Conservation (phyloP, 2,888 invertebrate species). For the Himalopsyche japonica region DNA sequence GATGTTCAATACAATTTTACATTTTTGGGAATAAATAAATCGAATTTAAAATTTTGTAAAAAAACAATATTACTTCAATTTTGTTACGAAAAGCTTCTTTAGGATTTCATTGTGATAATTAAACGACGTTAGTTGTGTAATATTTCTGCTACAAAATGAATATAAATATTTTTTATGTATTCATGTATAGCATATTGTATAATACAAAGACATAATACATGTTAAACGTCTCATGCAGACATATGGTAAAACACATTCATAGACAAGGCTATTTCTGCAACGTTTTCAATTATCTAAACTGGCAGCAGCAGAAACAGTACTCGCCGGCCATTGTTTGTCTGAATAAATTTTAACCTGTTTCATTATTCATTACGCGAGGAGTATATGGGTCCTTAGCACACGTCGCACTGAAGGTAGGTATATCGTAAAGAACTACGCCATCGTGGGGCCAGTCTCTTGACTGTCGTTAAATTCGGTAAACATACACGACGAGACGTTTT, state of each 20-base stretch:
- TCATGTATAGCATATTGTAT: too few relatives aligned
- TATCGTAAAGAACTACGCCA: conserved; percentile 13
- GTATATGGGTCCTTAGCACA: background rate
- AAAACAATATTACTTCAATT: too few relatives aligned
- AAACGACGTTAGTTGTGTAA: too few relatives aligned
- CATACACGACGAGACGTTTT: background rate
- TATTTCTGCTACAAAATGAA: too few relatives aligned
- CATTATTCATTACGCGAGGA: conserved; percentile 21
- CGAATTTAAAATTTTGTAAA: too few relatives aligned
- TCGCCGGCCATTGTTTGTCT: background rate
- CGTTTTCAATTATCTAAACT: background rate
- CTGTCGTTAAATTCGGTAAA: conserved; percentile 13
- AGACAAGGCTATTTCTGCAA: background rate
- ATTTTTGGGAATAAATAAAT: too few relatives aligned
- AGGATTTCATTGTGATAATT: too few relatives aligned
- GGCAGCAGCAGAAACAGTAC: background rate
- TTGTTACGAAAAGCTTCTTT: too few relatives aligned
- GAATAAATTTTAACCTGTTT: conserved; percentile 12
- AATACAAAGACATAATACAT: background rate
- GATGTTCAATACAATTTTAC: too few relatives aligned
- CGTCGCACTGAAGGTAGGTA: conserved; percentile 5
- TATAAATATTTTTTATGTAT: too few relatives aligned
- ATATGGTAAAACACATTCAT: background rate
- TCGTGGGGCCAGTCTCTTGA: conserved; percentile 8
- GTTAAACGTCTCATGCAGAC: background rate